Evolutionary conservation across 2,113 vertebrate genomes (phyloP).

Genomic region (Abramis brama): DNA sequence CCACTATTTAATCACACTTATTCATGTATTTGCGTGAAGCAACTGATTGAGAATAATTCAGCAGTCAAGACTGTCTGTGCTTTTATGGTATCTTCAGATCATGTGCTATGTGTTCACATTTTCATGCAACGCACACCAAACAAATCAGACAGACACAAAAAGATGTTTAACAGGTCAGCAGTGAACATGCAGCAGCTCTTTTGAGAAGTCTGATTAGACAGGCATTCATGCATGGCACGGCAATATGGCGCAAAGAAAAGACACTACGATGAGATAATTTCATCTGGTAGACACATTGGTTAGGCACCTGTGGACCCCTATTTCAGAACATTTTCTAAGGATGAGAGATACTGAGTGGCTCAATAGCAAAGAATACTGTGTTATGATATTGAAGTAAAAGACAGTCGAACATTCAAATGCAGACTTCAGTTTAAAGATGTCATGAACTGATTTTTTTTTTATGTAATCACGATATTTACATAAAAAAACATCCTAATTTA

Average conservation of each 20-base stretch:
- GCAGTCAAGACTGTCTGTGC: background rate
- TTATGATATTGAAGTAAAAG: background rate
- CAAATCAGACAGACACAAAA: conserved; percentile 43
- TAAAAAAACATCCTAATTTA: too few relatives aligned
- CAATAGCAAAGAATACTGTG: background rate
- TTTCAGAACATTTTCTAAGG: conserved; percentile 57
- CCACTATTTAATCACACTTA: background rate
- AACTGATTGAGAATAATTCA: background rate
- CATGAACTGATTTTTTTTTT: too few relatives aligned
- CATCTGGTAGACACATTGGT: background rate
- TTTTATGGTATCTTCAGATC: background rate
- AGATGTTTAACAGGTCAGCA: conserved; percentile 67
- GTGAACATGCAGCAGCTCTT: conserved; percentile 64
- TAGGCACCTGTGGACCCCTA: conserved; percentile 50
- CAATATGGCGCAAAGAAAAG: conserved; percentile 70
- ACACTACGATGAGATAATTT: conserved; percentile 27
- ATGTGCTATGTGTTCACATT: conserved; percentile 25
- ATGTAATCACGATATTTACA: too few relatives aligned
- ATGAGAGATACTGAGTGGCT: conserved; percentile 32
- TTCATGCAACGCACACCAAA: conserved; percentile 48
- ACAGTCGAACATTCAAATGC: background rate
- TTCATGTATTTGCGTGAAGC: background rate
- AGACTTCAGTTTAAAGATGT: too few relatives aligned
- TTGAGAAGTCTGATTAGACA: conserved; percentile 73
- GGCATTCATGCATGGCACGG: conserved; percentile 72